These are phyloP conservation scores for Gobionotothen gibberifrons DNA, from an alignment of 2,797 vertebrate genomes.

Conservation along the genomic window DNA sequence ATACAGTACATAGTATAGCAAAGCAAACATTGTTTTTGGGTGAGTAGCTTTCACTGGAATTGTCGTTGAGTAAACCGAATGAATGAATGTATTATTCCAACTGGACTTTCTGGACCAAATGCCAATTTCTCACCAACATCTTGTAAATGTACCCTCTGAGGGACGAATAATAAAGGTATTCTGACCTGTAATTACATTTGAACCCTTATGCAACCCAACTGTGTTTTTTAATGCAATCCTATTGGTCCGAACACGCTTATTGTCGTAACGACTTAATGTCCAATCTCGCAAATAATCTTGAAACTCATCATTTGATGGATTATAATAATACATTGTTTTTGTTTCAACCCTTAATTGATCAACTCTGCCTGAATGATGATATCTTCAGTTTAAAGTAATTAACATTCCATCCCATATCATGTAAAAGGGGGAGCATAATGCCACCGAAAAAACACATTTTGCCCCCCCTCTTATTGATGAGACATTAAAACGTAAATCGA, in stretches of 20 bases:
- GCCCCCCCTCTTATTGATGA: neutral
- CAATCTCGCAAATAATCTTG: neutral
- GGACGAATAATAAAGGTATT: too few species aligned
- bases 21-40: neutral
- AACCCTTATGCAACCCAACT: neutral
- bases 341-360: constrained; percentile 4
- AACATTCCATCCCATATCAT: constrained; percentile 18
- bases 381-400: neutral
- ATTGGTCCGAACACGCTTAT: neutral
- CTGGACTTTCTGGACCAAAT: neutral
- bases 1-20: too few species aligned
- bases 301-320: too few species aligned
- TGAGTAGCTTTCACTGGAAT: neutral
- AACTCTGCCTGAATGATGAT: neutral
- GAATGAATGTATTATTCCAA: neutral
- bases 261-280: neutral
- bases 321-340: constrained; percentile 21
- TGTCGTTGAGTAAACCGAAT: neutral
- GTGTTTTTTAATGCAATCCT: neutral
- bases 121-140: neutral
- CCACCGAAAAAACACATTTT: neutral
- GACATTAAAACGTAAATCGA: neutral
- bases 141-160: too few species aligned
- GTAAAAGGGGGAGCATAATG: neutral
- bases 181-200: neutral